Conservation (phyloP, 1,140 invertebrate species). For the Drosophila murphyi region DNA sequence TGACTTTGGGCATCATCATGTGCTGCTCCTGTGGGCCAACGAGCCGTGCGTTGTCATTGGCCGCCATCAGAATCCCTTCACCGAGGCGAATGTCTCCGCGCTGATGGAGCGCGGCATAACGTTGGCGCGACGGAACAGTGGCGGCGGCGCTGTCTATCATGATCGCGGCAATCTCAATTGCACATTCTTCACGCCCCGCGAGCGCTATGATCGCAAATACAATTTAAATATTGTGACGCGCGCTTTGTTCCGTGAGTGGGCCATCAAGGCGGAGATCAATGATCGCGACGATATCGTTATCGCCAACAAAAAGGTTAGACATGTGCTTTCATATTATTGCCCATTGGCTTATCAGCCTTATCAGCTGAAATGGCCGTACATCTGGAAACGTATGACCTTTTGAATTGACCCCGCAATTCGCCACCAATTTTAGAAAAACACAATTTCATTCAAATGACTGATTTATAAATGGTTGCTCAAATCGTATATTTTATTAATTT, state of each 20-base stretch:
- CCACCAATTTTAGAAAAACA: too few species aligned
- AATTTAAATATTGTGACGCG: slow-evolving; percentile 94
- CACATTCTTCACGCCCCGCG: slow-evolving; percentile 93
- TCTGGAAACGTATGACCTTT: slow-evolving; percentile 27
- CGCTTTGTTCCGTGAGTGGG: slow-evolving; percentile 91
- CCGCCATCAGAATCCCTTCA: slow-evolving; percentile 98
- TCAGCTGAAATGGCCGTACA: slow-evolving; percentile 26
- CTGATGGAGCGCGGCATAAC: slow-evolving; percentile 88
- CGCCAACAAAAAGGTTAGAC: slow-evolving; percentile 88
- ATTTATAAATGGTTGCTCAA: too few species aligned
- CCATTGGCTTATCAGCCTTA: slow-evolving; percentile 23
- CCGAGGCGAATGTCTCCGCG: slow-evolving; percentile 92
- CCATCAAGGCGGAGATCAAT: slow-evolving; percentile 90
- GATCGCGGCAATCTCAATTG: slow-evolving; percentile 97
- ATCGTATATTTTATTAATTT: too few species aligned
- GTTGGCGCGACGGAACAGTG: slow-evolving; percentile 95
- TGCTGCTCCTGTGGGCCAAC: slow-evolving; percentile 96
- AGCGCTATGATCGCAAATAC: slow-evolving; percentile 91
- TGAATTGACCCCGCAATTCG: slow-evolving; percentile 14
- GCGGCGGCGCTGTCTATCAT: slow-evolving; percentile 98
- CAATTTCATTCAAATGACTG: too few species aligned
- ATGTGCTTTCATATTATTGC: slow-evolving; percentile 6
- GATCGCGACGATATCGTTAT: slow-evolving; percentile 93
- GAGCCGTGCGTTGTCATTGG: slow-evolving; percentile 97
- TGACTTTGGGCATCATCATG: slow-evolving; percentile 91